Base-by-base conservation (phyloP, 2,888 invertebrate species). In the Tinea pellionella region DNA sequence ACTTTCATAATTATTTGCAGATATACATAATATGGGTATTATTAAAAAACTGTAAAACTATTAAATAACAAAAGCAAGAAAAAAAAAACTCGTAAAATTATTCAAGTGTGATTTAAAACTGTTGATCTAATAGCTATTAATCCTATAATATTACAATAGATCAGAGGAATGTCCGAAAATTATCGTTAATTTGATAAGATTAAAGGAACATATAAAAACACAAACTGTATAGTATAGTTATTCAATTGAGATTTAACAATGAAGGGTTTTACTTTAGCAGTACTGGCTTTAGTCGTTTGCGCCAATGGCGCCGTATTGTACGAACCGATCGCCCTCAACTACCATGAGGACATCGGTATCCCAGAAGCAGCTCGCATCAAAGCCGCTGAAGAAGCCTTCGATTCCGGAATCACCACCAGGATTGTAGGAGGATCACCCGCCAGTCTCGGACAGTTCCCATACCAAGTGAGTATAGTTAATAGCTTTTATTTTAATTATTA, bases 261-360 rank as follows among this genome's bases (percentile, higher is more conserved):
- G 51, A n/a, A 16, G 12, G 51, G 2, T 11, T 16, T 51, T 15
- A 51, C 51, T 16, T 51, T 51, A 9, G 13, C 13, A 9, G 51
- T 51, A 13, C 8, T 51, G 51, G 51, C 51, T 2, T 9, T 51
- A 16, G 51, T 68, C 29, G 60, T 62, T 43, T 51, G 62, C 60
- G 57, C 57, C 12, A 29, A 57, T 13, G 57, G 57, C 1, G 57
- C 57, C 8, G 57, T 32, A 15, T 13, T 30, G 9, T 32, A 57
- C 16, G 59, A 59, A n/a, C 59, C 59, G 1, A 62, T 69, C 24
- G 61, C 63, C 47, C 47, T 62, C 60, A 61, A 61, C 61, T 77
- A 77, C 66, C 76, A 77, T 60, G 65, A 67, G 29, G 63, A 63
- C 7, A 62, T 69, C 15, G 75, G 77, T 2, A 69, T 77, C n/a